Percentiles rank a stretch among this genome's conserved stretches.
Evolutionary conservation across 2,888 invertebrate genomes (phyloP).

Genomic region (Limnephilus lunatus): DNA sequence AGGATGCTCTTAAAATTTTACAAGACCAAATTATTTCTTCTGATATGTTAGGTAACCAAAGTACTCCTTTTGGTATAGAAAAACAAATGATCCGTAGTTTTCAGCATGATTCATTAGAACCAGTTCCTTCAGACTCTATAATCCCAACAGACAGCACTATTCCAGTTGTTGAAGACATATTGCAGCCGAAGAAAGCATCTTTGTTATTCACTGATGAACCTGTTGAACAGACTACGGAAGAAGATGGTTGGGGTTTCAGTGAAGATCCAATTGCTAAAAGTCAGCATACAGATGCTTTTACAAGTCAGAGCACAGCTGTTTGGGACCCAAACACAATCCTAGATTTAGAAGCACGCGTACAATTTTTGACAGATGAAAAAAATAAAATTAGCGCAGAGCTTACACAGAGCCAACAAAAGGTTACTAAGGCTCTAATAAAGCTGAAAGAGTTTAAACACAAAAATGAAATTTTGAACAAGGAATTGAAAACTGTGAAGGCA

Average conservation of each 20-base stretch:
- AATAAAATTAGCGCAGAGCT: conserved; percentile 80
- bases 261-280: conserved; percentile 70
- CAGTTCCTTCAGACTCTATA: conserved; percentile 43
- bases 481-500: conserved; percentile 77
- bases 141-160: conserved; percentile 67
- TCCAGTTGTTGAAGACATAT: conserved; percentile 71
- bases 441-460: conserved; percentile 88
- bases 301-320: conserved; percentile 53
- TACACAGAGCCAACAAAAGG: conserved; percentile 82
- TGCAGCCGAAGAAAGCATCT: conserved; percentile 78
- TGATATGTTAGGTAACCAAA: conserved; percentile 66
- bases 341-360: conserved; percentile 80
- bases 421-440: conserved; percentile 88
- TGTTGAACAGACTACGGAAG: conserved; percentile 72
- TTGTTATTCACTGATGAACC: conserved; percentile 73
- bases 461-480: conserved; percentile 79
- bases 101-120: conserved; percentile 66
- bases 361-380: conserved; percentile 78
- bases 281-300: conserved; percentile 70
- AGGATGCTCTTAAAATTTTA: conserved; percentile 70
- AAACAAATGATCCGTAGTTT: conserved; percentile 68
- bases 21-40: conserved; percentile 74
- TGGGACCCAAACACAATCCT: conserved; percentile 70
- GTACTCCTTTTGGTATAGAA: conserved; percentile 67
- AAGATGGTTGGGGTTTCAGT: conserved; percentile 75